Conservation (phyloP, 2,888 invertebrate genomes). For the Hirtodrosophila duncani region DNA sequence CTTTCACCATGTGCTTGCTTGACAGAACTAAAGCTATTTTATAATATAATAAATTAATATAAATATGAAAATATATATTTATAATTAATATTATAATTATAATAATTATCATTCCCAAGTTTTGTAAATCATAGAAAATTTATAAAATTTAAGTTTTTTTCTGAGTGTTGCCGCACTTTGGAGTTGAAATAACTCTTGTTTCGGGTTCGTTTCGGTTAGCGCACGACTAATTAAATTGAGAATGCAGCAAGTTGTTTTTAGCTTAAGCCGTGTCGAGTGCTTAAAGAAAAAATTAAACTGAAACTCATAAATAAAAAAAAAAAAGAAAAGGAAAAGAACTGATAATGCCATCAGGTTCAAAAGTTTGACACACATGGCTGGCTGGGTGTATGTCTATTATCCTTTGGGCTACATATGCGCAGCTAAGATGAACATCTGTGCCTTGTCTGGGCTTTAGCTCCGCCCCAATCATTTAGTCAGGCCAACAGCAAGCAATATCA, state of each 20-base stretch:
- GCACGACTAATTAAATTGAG: slow-evolving; percentile 70
- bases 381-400: slow-evolving; percentile 13
- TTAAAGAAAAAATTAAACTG: background rate
- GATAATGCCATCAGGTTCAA: slow-evolving; percentile 46
- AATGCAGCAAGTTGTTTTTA: slow-evolving; percentile 43
- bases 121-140: too few species aligned
- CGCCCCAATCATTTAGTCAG: slow-evolving; percentile 40
- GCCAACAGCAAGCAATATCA: slow-evolving; percentile 18
- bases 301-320: slow-evolving; percentile 44
- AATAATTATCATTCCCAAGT: too few species aligned
- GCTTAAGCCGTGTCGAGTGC: slow-evolving; percentile 37
- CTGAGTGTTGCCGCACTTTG: background rate
- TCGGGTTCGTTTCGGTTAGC: slow-evolving; percentile 48
- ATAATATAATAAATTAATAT: too few species aligned
- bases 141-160: slow-evolving; percentile 1
- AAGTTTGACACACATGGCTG: background rate
- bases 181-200: slow-evolving; percentile 1
- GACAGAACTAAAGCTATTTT: too few species aligned
- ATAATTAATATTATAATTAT: too few species aligned
- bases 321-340: slow-evolving; percentile 12
- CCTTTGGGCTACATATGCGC: slow-evolving; percentile 15
- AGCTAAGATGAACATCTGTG: slow-evolving; percentile 31
- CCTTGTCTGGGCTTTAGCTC: slow-evolving; percentile 34
- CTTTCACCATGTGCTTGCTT: too few species aligned
- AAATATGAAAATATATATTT: too few species aligned